Evolutionary conservation across 2,888 invertebrate species (phyloP).

Genomic region (Luperina nickerlii): DNA sequence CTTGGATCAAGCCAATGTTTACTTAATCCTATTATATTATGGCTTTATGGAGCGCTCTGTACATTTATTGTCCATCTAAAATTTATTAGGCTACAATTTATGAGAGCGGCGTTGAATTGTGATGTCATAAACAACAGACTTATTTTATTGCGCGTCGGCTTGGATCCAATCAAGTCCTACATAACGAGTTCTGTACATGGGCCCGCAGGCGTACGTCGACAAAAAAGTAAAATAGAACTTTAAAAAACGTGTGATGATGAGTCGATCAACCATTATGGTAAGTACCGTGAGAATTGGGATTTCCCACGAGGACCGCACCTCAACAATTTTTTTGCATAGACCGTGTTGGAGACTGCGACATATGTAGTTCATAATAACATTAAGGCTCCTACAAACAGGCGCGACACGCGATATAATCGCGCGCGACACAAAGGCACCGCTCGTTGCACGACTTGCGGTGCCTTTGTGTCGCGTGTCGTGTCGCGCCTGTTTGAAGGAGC

Average conservation of each 20-base stretch:
- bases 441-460: too few species aligned
- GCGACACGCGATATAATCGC: too few species aligned
- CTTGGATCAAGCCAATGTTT: constrained; percentile 7
- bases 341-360: neutral
- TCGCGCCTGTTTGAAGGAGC: too few species aligned
- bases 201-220: neutral
- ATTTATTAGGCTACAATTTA: constrained; percentile 38
- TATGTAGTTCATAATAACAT: neutral
- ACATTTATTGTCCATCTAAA: constrained; percentile 28
- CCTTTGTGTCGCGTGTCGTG: too few species aligned
- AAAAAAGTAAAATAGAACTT: constrained; percentile 11
- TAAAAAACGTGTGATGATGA: constrained; percentile 20
- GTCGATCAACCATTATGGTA: constrained; percentile 19
- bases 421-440: too few species aligned
- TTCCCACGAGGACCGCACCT: constrained; percentile 33
- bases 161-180: constrained; percentile 5
- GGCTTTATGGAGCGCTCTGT: constrained; percentile 5
- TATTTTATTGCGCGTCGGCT: neutral
- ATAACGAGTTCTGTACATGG: constrained; percentile 4
- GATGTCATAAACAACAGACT: constrained; percentile 16
- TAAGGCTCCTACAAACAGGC: too few species aligned
- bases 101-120: constrained; percentile 4
- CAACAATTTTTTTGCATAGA: neutral
- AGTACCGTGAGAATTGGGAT: neutral
- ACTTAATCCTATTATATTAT: constrained; percentile 15